A percentile compares a stretch with the other conserved stretches of the same genome.
phyloP scores from a whole-genome alignment of 37 sponge, comb jelly and placozoan genomes.

The Amphimedon queenslandica region DNA sequence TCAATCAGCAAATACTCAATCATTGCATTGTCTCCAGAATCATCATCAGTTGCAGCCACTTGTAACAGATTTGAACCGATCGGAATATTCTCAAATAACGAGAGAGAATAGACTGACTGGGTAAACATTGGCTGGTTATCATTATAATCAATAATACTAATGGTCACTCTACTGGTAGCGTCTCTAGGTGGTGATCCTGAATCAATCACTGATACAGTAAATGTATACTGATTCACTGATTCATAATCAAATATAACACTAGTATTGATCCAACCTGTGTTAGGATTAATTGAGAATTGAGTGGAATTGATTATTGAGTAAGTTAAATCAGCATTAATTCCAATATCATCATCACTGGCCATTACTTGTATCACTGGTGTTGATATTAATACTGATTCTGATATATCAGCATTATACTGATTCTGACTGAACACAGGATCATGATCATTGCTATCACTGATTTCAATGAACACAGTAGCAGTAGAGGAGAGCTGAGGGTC shows the following conservation, averaged over 20 bases:
- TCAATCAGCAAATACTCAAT: constrained; percentile 18
- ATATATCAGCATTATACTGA: constrained; percentile 16
- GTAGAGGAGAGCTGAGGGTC: constrained; percentile 27
- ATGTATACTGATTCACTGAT: background rate
- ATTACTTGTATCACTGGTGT: constrained; percentile 32
- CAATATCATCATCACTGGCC: constrained; percentile 68
- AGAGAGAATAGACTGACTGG: constrained; percentile 19
- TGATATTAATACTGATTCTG: constrained; percentile 29
- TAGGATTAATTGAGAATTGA: constrained; percentile 34
- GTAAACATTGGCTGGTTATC: constrained; percentile 62
- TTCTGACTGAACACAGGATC: constrained; percentile 36
- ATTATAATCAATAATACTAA: constrained; percentile 58
- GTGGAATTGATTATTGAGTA: constrained; percentile 18
- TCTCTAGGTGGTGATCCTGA: constrained; percentile 27
- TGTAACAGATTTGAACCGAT: constrained; percentile 39
- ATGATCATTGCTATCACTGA: constrained; percentile 59
- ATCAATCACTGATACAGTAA: constrained; percentile 42
- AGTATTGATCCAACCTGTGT: constrained; percentile 34
- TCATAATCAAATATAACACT: constrained; percentile 15
- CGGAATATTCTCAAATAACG: constrained; percentile 55
- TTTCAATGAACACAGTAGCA: constrained; percentile 34
- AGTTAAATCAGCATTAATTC: constrained; percentile 32
- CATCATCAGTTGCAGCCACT: constrained; percentile 51
- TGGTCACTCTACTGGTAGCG: constrained; percentile 13
- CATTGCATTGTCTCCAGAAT: constrained; percentile 19